Evolutionary conservation across 2,888 invertebrate genomes (phyloP).

Genomic region (Diaperis boleti): DNA sequence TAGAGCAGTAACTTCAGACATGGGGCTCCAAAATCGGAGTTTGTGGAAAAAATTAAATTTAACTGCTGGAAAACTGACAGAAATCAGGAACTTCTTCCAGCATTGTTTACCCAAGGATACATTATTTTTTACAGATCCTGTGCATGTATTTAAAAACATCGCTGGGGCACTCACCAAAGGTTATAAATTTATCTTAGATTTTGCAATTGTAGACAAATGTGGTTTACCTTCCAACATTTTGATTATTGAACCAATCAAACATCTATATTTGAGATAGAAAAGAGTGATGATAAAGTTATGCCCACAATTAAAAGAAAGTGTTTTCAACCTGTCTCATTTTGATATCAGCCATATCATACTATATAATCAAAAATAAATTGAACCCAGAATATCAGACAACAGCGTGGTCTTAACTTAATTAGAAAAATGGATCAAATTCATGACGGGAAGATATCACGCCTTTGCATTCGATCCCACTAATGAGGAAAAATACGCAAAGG

Average conservation of each 20-base stretch:
- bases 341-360: too few species aligned
- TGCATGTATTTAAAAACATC: conserved; percentile 15
- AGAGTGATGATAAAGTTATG: too few species aligned
- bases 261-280: too few species aligned
- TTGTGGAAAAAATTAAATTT: conserved; percentile 6
- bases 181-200: neutral
- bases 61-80: neutral
- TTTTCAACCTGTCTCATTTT: too few species aligned
- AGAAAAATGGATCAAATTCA: neutral
- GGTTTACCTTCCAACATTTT: neutral
- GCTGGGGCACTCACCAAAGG: neutral
- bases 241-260: neutral
- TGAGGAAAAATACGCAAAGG: neutral
- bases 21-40: neutral
- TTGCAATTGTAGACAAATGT: neutral
- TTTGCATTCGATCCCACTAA: too few species aligned
- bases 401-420: too few species aligned
- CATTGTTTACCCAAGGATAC: neutral
- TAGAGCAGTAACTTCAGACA: conserved; percentile 1
- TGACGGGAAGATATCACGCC: neutral
- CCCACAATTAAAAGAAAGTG: too few species aligned
- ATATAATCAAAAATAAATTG: too few species aligned
- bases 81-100: neutral
- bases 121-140: conserved; percentile 3
- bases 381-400: too few species aligned